A percentile compares a stretch with the other conserved stretches of the same genome.
Conservation (phyloP, 2,797 vertebrate species). For the Brachyrhaphis roseni region DNA sequence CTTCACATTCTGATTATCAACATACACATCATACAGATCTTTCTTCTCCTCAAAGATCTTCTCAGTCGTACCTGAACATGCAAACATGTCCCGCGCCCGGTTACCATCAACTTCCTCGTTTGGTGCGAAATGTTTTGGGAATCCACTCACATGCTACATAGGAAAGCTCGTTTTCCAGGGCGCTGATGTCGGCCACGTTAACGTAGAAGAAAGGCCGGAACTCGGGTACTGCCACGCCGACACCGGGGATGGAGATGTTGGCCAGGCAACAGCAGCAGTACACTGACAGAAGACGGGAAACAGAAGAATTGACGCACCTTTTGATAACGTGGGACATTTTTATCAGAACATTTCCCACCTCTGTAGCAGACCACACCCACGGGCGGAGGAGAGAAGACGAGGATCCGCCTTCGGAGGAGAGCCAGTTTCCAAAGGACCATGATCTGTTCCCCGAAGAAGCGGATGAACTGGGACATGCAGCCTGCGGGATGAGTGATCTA, state of each 20-base stretch:
- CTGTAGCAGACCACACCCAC: conserved; percentile 95
- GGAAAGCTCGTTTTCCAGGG: conserved; percentile 92
- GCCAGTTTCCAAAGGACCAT: conserved; percentile 95
- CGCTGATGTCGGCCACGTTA: conserved; percentile 92
- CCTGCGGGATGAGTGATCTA: conserved; percentile 96
- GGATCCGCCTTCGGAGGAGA: conserved; percentile 91
- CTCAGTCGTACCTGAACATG: conserved; percentile 89
- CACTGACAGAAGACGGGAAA: conserved; percentile 71
- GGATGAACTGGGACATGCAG: conserved; percentile 98
- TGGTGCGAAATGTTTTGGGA: background rate
- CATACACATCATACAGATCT: conserved; percentile 93
- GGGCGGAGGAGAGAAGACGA: conserved; percentile 95
- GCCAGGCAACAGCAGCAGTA: conserved; percentile 97
- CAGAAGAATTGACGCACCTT: background rate
- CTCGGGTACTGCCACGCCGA: conserved; percentile 88
- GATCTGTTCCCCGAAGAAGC: conserved; percentile 96
- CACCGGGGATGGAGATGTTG: conserved; percentile 91
- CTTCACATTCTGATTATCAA: conserved; percentile 96
- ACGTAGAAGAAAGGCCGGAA: conserved; percentile 96
- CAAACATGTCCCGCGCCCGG: background rate
- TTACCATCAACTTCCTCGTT: background rate
- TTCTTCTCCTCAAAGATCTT: conserved; percentile 97
- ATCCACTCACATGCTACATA: conserved; percentile 92
- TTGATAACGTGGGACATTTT: background rate
- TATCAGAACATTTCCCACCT: conserved; percentile 76